Evolutionary conservation across 2,888 invertebrate species (phyloP).

Genomic region (Ectobius pallidus): DNA sequence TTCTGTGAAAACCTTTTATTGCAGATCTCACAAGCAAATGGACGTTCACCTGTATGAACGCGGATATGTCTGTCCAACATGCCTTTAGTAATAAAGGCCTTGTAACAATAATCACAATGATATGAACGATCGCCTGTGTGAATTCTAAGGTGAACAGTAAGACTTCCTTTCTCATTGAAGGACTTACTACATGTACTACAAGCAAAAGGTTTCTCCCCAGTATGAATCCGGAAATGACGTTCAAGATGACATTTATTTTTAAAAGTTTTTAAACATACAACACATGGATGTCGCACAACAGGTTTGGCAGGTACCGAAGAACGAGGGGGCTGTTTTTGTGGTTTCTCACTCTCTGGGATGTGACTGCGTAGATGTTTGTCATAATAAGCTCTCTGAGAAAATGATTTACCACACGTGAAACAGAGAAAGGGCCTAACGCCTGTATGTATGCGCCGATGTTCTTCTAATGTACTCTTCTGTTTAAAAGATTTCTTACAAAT

Average conservation of each 20-base stretch:
- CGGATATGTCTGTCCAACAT: neutral
- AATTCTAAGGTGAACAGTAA: slow-evolving; percentile 18
- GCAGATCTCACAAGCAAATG: neutral
- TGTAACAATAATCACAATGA: slow-evolving; percentile 8
- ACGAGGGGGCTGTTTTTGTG: no score
- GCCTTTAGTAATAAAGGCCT: neutral
- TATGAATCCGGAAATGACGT: slow-evolving; percentile 4
- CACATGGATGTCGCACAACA: neutral
- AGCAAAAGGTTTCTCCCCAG: neutral
- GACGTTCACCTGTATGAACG: neutral
- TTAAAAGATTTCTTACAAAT: neutral
- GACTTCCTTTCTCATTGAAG: slow-evolving; percentile 2
- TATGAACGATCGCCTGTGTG: slow-evolving; percentile 26
- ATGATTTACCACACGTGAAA: slow-evolving; percentile 53
- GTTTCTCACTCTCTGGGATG: no score
- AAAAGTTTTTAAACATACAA: slow-evolving; percentile 7
- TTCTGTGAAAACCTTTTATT: neutral
- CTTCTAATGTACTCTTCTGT: neutral
- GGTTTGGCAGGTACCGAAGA: neutral
- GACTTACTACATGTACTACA: slow-evolving; percentile 15
- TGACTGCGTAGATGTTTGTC: no score
- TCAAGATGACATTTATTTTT: neutral
- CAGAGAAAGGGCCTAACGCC: neutral
- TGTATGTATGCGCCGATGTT: neutral
- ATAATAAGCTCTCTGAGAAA: slow-evolving; percentile 64